Base-by-base conservation (phyloP, 2,113 vertebrate species). In the Dicentrarchus labrax region DNA sequence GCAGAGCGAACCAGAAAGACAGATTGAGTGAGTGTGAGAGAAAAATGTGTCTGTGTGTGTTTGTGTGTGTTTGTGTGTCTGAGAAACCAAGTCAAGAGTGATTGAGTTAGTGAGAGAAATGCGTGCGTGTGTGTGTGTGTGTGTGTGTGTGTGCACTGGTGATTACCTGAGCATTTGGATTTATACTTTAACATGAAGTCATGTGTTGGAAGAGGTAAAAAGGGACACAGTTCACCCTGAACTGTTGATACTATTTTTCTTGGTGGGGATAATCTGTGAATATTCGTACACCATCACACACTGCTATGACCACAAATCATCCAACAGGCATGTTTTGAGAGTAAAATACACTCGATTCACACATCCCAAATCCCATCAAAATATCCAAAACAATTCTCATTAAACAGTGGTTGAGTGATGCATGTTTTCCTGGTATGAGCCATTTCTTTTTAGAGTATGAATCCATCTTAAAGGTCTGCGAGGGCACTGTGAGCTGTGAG, bases 11-110 rank as follows among this genome's bases (percentile, higher is more conserved):
- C 2, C 36, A 57, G 47, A 51, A 50, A 69, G 39, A 84, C 71
- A 53, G 80, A 85, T 4, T 50, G 81, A 88, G 76, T 86, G 70
- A 79, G 82, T 82, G 77, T 45, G 60, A 48, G 36, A 30, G 71
- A 82, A 48, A 72, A 64, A 48, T 82, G 51, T 71, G 65, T 82
- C n/a, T 72, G 1, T 66, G 66, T 45, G 38, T 75, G 62, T 24
- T 43, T 41, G 36, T 75, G 12, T 78, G 54, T 50, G n/a, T n/a
- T n/a, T n/a, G 65, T 47, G 24, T 68, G 19, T 74, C 36, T 8
- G 69, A 30, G 56, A 38, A 22, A 56, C 74, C 38, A 24, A 66
- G 13, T 65, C 72, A 12, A 57, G 21, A 64, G 39, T 3, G 22
- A 54, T 21, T 56, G 19, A 10, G 71, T 70, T 22, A 61, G 43